Evolutionary conservation across 2,113 vertebrate genomes (phyloP).

Genomic region (Xiphias gladius): DNA sequence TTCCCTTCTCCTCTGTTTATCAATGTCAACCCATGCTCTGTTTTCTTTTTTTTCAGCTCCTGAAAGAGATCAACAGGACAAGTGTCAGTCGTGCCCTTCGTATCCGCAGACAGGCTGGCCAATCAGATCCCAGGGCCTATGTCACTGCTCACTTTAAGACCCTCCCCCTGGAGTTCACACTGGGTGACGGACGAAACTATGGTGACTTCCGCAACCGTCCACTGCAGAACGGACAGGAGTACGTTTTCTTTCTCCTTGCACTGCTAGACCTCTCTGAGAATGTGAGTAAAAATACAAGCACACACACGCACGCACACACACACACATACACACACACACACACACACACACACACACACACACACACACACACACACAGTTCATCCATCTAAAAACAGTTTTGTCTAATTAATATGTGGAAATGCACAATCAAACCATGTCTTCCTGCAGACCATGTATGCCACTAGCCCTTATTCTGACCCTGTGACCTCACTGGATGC

Average conservation of each 20-base stretch:
- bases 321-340: too few species aligned
- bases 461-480: conserved; percentile 97
- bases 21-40: not conserved
- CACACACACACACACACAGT: not conserved
- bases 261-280: conserved; percentile 96
- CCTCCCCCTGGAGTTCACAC: conserved; percentile 95
- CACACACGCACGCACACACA: too few species aligned
- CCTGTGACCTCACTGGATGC: conserved; percentile 94
- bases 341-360: too few species aligned
- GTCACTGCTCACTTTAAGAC: conserved; percentile 95
- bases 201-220: conserved; percentile 96
- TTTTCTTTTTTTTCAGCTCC: conserved; percentile 83
- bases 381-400: not conserved
- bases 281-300: conserved; percentile 85
- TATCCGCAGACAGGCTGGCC: conserved; percentile 88
- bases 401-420: not conserved
- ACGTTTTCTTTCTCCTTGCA: conserved; percentile 96
- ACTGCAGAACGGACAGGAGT: conserved; percentile 95
- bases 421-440: conserved; percentile 23
- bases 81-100: conserved; percentile 90
- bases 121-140: conserved; percentile 91
- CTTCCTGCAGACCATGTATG: conserved; percentile 91
- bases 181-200: conserved; percentile 95
- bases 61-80: conserved; percentile 95
- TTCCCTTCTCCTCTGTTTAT: not conserved